Percentiles rank a stretch among this genome's conserved stretches.
Conservation (phyloP, 2,888 invertebrate species). For the Copidosoma aretas region DNA sequence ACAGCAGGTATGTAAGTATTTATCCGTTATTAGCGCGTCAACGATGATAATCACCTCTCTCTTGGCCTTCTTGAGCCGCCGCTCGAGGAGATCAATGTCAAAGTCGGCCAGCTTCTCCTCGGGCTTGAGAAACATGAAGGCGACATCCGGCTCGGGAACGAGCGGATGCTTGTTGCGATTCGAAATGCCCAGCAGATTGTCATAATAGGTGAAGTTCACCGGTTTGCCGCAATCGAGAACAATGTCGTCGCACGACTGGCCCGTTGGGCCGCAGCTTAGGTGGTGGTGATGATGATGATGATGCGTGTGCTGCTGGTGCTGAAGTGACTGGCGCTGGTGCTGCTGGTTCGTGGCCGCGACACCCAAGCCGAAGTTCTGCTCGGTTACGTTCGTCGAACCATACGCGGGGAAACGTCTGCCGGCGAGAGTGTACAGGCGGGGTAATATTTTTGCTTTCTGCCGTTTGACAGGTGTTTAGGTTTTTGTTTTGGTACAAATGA, state of each 20-base stretch:
- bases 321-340: slow-evolving; percentile 43
- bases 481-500: no score
- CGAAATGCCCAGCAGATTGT: slow-evolving; percentile 85
- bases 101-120: slow-evolving; percentile 70
- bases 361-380: slow-evolving; percentile 38
- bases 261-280: slow-evolving; percentile 42
- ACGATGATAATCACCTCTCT: slow-evolving; percentile 66
- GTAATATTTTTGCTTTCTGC: background rate
- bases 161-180: slow-evolving; percentile 82
- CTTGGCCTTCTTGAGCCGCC: slow-evolving; percentile 78
- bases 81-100: slow-evolving; percentile 77
- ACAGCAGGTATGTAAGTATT: background rate
- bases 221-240: slow-evolving; percentile 83
- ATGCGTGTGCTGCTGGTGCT: slow-evolving; percentile 41
- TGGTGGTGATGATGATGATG: slow-evolving; percentile 20
- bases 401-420: slow-evolving; percentile 60
- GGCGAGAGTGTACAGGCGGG: slow-evolving; percentile 25
- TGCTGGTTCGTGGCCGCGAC: slow-evolving; percentile 34
- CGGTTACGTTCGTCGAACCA: slow-evolving; percentile 51
- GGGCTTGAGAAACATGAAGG: slow-evolving; percentile 77
- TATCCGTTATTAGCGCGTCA: slow-evolving; percentile 1
- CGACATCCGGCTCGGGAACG: slow-evolving; percentile 83
- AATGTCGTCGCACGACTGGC: slow-evolving; percentile 67
- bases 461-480: no score
- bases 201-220: slow-evolving; percentile 88